These are phyloP conservation scores for Linnaemya vulpina DNA, from an alignment of 2,888 invertebrate species.

Conservation along the genomic window DNA sequence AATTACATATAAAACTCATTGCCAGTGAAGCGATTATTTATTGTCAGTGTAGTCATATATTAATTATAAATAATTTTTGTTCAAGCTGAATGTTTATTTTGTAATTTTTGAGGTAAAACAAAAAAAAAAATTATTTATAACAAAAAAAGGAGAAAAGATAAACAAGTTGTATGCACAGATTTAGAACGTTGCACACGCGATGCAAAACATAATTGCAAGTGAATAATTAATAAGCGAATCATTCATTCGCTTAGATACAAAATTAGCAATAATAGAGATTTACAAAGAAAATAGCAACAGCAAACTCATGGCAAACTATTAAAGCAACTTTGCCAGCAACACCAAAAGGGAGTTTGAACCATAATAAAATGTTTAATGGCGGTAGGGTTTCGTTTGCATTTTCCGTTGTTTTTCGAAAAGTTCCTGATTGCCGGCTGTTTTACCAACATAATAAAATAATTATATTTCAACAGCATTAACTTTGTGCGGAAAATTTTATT, in stretches of 20 bases:
- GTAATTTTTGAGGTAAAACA: constrained; percentile 16
- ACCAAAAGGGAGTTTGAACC: not conserved
- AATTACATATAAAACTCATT: not conserved
- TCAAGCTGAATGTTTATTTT: constrained; percentile 9
- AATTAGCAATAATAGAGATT: not conserved
- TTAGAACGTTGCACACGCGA: constrained; percentile 73
- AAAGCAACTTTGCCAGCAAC: not conserved
- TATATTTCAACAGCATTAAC: constrained; percentile 49
- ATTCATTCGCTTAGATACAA: constrained; percentile 22
- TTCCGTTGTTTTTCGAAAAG: constrained; percentile 38
- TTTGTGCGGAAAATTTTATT: constrained; percentile 10
- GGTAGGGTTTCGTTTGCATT: not conserved
- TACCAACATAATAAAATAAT: not conserved
- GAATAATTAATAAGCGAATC: constrained; percentile 73
- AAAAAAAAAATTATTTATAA: constrained; percentile 3
- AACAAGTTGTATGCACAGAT: constrained; percentile 59
- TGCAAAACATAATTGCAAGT: constrained; percentile 72
- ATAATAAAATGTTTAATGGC: constrained; percentile 19
- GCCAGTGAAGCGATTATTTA: not conserved
- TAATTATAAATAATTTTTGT: constrained; percentile 17
- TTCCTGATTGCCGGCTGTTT: not conserved
- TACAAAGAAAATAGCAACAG: not conserved
- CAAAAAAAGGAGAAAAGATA: not conserved
- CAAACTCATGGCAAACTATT: constrained; percentile 13
- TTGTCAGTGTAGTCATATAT: constrained; percentile 28